phyloP scores from a whole-genome alignment of 2,797 vertebrate species.

The Pantherophis alleghaniensis region DNA sequence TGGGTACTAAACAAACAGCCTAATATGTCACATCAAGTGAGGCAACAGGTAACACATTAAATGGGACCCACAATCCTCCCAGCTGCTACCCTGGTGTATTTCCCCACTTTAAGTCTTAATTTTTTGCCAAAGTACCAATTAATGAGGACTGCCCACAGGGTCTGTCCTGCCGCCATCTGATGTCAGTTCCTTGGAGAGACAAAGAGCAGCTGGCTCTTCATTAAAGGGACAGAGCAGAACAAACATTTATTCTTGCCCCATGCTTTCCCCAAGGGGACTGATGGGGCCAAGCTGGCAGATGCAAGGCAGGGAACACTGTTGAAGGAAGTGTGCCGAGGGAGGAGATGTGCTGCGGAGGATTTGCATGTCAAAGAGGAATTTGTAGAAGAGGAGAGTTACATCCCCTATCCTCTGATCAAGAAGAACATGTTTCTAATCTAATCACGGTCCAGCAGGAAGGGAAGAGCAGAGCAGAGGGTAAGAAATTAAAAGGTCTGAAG shows the following conservation, averaged over 20 bases:
- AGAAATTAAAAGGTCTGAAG: background rate
- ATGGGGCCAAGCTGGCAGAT: constrained; percentile 44
- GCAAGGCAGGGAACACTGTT: constrained; percentile 43
- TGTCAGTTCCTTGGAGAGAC: constrained; percentile 10
- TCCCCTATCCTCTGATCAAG: background rate
- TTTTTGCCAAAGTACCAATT: constrained; percentile 7
- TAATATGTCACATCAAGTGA: background rate
- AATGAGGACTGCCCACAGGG: constrained; percentile 51
- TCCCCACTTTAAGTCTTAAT: background rate
- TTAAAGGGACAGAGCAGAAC: constrained; percentile 7
- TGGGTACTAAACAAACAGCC: constrained; percentile 14
- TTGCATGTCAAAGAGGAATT: constrained; percentile 57
- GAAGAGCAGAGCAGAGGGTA: background rate
- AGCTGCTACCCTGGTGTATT: constrained; percentile 28
- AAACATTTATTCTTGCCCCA: background rate
- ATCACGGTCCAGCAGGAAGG: background rate
- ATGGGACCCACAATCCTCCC: constrained; percentile 1
- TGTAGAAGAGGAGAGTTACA: background rate
- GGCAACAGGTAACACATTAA: constrained; percentile 42
- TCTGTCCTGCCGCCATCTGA: background rate
- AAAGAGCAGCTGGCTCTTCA: constrained; percentile 52
- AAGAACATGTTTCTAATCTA: background rate
- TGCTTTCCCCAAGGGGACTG: constrained; percentile 25
- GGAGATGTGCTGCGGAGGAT: constrained; percentile 12
- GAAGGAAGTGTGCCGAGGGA: constrained; percentile 17